These are phyloP conservation scores for Thripadectes ignobilis DNA, from an alignment of 2,797 vertebrate genomes.

Conservation along the genomic window DNA sequence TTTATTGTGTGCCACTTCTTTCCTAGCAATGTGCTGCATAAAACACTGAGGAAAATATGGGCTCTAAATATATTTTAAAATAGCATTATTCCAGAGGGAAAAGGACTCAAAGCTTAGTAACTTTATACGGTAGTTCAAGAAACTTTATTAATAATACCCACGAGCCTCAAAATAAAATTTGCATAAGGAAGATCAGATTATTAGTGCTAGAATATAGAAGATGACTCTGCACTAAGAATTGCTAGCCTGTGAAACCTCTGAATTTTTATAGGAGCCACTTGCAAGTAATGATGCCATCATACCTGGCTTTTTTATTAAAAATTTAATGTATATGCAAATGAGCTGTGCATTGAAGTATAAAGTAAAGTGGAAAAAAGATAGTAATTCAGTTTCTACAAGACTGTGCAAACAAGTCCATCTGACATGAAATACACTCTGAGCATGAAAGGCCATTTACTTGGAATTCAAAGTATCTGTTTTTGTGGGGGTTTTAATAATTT, in stretches of 20 bases:
- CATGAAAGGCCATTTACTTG: constrained; percentile 37
- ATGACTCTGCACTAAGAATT: neutral
- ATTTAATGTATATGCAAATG: constrained; percentile 60
- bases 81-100: neutral
- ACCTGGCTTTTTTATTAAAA: constrained; percentile 54
- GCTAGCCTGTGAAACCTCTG: neutral
- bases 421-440: constrained; percentile 32
- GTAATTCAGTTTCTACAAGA: constrained; percentile 40
- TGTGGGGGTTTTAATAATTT: neutral
- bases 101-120: neutral
- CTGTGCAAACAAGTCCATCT: constrained; percentile 53
- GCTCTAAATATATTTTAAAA: neutral
- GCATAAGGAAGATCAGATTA: constrained; percentile 1
- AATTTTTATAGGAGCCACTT: constrained; percentile 6
- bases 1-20: neutral
- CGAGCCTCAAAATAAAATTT: constrained; percentile 51
- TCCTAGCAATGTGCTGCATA: neutral
- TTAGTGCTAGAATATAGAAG: neutral
- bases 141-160: constrained; percentile 38
- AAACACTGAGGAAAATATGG: neutral
- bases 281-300: constrained; percentile 5
- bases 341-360: constrained; percentile 49
- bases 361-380: constrained; percentile 38
- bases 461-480: neutral
- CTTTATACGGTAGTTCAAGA: neutral